phyloP scores from a whole-genome alignment of 2,888 invertebrate species.

The Allophyes oxyacanthae region DNA sequence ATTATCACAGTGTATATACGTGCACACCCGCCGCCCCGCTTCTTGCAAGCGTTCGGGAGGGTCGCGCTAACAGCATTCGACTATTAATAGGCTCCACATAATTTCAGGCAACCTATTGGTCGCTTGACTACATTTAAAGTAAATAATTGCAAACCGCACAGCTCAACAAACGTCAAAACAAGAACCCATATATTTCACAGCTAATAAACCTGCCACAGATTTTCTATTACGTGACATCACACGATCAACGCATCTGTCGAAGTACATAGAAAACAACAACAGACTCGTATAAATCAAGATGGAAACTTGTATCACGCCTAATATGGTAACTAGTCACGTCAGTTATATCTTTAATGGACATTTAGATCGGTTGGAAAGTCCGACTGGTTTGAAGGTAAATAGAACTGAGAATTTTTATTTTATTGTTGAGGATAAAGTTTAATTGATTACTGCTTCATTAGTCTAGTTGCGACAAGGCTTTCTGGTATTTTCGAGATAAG shows the following conservation, averaged over 20 bases:
- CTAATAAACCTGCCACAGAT: slow-evolving; percentile 25
- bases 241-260: slow-evolving; percentile 33
- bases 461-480: background rate
- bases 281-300: slow-evolving; percentile 61
- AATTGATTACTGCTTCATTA: background rate
- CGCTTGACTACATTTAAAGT: slow-evolving; percentile 2
- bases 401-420: slow-evolving; percentile 6
- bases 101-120: no score
- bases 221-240: slow-evolving; percentile 52
- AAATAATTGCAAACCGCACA: background rate
- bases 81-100: no score
- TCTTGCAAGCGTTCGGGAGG: no score
- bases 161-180: background rate
- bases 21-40: no score
- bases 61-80: no score
- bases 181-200: slow-evolving; percentile 16
- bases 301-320: slow-evolving; percentile 62
- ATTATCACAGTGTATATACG: no score
- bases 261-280: slow-evolving; percentile 51
- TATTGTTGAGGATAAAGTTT: slow-evolving; percentile 14
- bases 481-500: no score
- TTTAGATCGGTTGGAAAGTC: slow-evolving; percentile 44
- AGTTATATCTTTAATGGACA: slow-evolving; percentile 29
- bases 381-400: slow-evolving; percentile 32
- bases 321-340: slow-evolving; percentile 65